A percentile compares a stretch with the other conserved stretches of the same genome.
Evolutionary conservation across 1,140 invertebrate species (phyloP).

Genomic region (Ips typographus): DNA sequence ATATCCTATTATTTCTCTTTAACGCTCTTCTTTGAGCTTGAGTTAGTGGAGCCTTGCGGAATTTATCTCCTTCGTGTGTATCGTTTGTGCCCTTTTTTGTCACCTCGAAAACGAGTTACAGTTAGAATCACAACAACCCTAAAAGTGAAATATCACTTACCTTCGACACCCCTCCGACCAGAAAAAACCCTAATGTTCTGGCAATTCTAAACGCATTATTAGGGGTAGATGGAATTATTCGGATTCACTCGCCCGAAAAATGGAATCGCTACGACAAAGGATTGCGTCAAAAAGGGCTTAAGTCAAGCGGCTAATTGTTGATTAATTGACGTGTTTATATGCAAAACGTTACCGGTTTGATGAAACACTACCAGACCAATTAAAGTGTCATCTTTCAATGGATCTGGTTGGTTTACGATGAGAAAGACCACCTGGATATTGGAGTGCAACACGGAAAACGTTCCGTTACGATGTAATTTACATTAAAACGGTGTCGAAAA

Average conservation of each 20-base stretch:
- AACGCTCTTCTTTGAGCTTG: neutral
- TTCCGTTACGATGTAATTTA: too few species aligned
- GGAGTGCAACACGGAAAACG: too few species aligned
- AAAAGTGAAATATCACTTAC: neutral
- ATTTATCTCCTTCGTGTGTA: too few species aligned
- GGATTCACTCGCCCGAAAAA: conserved; percentile 29
- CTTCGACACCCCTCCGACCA: conserved; percentile 16
- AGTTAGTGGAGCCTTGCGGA: too few species aligned
- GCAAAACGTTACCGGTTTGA: conserved; percentile 32
- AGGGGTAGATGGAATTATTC: conserved; percentile 27
- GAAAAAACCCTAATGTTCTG: conserved; percentile 25
- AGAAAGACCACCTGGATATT: too few species aligned
- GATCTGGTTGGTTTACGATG: neutral
- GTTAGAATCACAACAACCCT: too few species aligned
- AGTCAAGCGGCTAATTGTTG: conserved; percentile 33
- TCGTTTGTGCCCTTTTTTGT: neutral
- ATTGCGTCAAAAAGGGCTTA: conserved; percentile 35
- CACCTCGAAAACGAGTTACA: too few species aligned
- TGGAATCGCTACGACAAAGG: conserved; percentile 33
- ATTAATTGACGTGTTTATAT: conserved; percentile 36
- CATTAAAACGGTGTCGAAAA: conserved; percentile 7
- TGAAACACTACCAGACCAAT: conserved; percentile 19
- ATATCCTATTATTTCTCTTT: conserved; percentile 29
- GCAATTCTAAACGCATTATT: conserved; percentile 32
- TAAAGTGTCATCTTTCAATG: conserved; percentile 19